phyloP scores from a whole-genome alignment of 2,888 invertebrate genomes.

The Opisthograptis luteolata region DNA sequence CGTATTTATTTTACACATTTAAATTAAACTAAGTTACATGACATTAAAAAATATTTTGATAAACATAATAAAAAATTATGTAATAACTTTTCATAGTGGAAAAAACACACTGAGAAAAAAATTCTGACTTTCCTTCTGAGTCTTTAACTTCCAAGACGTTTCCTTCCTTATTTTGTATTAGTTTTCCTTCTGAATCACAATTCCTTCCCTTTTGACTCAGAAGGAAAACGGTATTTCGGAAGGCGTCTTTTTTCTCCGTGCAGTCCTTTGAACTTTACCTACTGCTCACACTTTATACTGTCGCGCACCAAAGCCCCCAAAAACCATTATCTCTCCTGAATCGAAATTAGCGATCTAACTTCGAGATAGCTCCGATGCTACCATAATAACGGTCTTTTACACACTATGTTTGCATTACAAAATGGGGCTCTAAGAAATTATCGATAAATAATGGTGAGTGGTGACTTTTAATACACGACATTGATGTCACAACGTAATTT shows the following conservation, averaged over 20 bases:
- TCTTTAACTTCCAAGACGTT: no score
- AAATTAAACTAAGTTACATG: no score
- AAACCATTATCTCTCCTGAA: slow-evolving; percentile 51
- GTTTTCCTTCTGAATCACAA: no score
- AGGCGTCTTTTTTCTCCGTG: no score
- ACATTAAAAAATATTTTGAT: no score
- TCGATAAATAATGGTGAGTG: slow-evolving; percentile 23
- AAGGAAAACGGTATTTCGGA: no score
- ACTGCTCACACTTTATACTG: slow-evolving; percentile 2
- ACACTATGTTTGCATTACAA: slow-evolving; percentile 48
- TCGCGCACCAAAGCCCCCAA: slow-evolving; percentile 29
- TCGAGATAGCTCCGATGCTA: slow-evolving; percentile 47
- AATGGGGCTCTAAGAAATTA: slow-evolving; percentile 21
- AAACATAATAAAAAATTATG: no score
- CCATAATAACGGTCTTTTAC: slow-evolving; percentile 56
- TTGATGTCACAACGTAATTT: slow-evolving; percentile 5
- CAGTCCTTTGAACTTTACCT: background rate
- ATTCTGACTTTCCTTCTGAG: no score
- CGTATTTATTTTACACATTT: no score
- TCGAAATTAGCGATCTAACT: slow-evolving; percentile 64
- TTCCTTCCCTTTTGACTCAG: no score
- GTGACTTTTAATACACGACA: slow-evolving; percentile 9
- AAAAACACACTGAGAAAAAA: no score
- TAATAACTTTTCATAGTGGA: background rate
- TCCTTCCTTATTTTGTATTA: no score